Percentiles rank a stretch among this genome's conserved stretches.
Conservation (phyloP, 1,140 invertebrate species). For the Atta texana region DNA sequence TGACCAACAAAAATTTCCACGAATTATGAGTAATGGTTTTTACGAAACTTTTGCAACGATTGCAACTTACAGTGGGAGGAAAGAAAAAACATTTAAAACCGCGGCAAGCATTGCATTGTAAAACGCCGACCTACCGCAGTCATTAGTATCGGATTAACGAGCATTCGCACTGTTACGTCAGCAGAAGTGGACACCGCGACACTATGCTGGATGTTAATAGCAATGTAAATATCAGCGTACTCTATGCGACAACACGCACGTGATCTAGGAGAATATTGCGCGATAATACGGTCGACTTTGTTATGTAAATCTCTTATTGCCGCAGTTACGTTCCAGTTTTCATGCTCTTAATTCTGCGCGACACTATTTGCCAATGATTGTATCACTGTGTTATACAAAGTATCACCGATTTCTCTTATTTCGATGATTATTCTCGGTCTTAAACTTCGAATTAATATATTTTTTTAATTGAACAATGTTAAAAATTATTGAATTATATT, state of each 20-base stretch:
- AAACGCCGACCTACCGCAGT: slow-evolving; percentile 31
- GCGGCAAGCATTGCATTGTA: not conserved
- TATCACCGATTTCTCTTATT: not conserved
- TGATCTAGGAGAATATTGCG: not conserved
- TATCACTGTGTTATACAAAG: not conserved
- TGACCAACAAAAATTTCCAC: not conserved
- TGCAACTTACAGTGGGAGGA: not conserved
- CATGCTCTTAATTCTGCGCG: slow-evolving; percentile 25
- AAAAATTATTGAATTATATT: too few relatives aligned
- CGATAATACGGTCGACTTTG: slow-evolving; percentile 45
- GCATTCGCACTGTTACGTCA: slow-evolving; percentile 48
- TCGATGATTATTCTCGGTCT: not conserved
- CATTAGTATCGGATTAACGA: slow-evolving; percentile 51
- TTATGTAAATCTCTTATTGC: slow-evolving; percentile 63
- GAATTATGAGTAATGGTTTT: slow-evolving; percentile 13
- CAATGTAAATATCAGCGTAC: slow-evolving; percentile 59
- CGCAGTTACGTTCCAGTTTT: not conserved
- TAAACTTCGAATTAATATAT: not conserved
- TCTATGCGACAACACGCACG: slow-evolving; percentile 33
- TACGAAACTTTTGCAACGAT: not conserved
- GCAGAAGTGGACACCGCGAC: slow-evolving; percentile 35
- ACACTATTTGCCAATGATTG: not conserved
- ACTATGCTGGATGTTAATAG: slow-evolving; percentile 49
- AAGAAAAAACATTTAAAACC: slow-evolving; percentile 19
- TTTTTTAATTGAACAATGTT: too few relatives aligned